phyloP scores from a whole-genome alignment of 2,888 invertebrate species.

The Eristalinus aeneus region DNA sequence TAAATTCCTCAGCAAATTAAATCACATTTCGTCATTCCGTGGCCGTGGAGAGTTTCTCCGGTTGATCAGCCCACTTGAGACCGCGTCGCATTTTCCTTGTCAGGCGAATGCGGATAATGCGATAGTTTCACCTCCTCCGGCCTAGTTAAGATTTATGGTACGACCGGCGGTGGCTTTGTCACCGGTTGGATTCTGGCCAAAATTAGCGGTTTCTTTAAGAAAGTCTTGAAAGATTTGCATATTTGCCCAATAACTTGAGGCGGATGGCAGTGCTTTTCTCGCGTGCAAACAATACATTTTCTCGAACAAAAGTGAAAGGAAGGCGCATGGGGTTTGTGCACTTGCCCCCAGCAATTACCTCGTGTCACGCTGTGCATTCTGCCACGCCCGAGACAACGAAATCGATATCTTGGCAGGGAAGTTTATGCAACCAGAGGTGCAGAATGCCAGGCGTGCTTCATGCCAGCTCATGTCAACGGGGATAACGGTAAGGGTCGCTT shows the following conservation, averaged over 20 bases:
- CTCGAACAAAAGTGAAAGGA: neutral
- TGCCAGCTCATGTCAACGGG: neutral
- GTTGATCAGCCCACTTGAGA: neutral
- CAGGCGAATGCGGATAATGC: neutral
- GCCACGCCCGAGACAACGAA: neutral
- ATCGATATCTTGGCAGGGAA: neutral
- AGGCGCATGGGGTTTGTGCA: neutral
- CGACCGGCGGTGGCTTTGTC: neutral
- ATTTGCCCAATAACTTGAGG: neutral
- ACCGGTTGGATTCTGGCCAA: neutral
- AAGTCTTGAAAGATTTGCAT: conserved; percentile 19
- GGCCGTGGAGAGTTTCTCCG: conserved; percentile 20
- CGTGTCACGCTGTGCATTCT: neutral
- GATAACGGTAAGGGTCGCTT: neutral
- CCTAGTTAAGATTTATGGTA: conserved; percentile 4
- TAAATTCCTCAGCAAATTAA: neutral
- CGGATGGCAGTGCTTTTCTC: neutral
- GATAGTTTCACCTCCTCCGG: conserved; percentile 7
- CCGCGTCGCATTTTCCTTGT: neutral
- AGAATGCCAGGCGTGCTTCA: neutral
- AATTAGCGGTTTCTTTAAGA: neutral
- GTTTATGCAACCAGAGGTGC: neutral
- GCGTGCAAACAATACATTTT: neutral
- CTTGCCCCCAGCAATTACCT: neutral
- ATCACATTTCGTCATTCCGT: neutral